These are phyloP conservation scores for Drepanosiphum platanoidis DNA, from an alignment of 2,888 invertebrate genomes.

Conservation along the genomic window DNA sequence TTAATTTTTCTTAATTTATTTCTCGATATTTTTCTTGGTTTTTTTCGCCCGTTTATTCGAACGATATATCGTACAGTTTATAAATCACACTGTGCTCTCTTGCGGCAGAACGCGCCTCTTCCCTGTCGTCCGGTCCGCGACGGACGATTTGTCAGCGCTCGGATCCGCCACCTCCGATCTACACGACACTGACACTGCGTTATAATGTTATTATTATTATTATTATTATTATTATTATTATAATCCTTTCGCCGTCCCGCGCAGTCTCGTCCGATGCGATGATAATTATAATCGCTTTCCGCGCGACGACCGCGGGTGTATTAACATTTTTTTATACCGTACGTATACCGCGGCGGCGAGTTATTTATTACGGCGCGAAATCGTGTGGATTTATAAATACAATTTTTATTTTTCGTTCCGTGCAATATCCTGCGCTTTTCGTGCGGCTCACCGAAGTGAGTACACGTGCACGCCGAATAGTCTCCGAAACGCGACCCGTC, in stretches of 20 bases:
- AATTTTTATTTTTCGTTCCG: background rate
- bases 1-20: too few relatives aligned
- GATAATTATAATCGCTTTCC: background rate
- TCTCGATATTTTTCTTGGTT: background rate
- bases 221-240: too few relatives aligned
- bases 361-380: too few relatives aligned
- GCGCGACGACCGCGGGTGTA: too few relatives aligned
- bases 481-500: too few relatives aligned
- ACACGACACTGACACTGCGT: background rate
- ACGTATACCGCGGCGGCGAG: too few relatives aligned
- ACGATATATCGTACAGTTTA: background rate
- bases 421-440: background rate
- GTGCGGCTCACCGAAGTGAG: too few relatives aligned
- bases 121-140: background rate
- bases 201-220: too few relatives aligned
- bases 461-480: too few relatives aligned
- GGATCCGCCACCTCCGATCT: background rate
- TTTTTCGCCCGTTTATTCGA: background rate
- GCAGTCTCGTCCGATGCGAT: background rate
- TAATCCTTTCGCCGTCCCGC: background rate
- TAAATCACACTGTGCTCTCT: constrained; percentile 24
- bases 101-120: background rate
- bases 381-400: background rate
- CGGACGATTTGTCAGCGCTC: constrained; percentile 13
- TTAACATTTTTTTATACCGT: too few relatives aligned